Evolutionary conservation across 2,888 invertebrate species (phyloP).

Genomic region (Tenthredo livida): DNA sequence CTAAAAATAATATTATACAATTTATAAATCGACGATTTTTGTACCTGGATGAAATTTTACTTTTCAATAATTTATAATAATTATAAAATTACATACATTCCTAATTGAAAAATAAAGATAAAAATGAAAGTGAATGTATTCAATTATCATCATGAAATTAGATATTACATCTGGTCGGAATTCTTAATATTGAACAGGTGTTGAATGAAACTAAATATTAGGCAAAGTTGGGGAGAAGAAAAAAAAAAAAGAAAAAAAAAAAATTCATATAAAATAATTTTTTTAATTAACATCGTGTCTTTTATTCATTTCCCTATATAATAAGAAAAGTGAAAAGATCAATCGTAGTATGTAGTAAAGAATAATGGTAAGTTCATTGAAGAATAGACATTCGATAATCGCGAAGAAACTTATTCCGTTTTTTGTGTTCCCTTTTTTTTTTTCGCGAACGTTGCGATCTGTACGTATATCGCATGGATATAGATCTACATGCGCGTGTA

Average conservation of each 20-base stretch:
- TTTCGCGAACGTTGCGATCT: neutral
- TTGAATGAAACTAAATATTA: neutral
- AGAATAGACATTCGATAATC: neutral
- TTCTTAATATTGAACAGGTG: neutral
- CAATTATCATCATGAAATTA: neutral
- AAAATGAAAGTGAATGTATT: neutral
- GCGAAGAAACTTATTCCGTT: neutral
- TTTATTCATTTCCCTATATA: neutral
- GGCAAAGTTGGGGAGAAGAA: neutral
- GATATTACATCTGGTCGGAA: neutral
- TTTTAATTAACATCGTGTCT: neutral
- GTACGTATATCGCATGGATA: neutral
- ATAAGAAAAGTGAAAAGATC: neutral
- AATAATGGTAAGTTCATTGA: neutral
- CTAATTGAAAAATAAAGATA: neutral
- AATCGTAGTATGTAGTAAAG: neutral
- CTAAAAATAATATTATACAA: constrained; percentile 59
- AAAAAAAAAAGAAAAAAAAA: neutral
- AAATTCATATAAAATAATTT: neutral
- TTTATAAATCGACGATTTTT: neutral
- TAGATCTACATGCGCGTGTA: neutral
- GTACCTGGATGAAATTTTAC: neutral
- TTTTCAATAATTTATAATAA: neutral
- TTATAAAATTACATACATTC: neutral
- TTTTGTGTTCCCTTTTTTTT: neutral